Evolutionary conservation across 2,113 vertebrate species (phyloP), one percentile per base, ranked within the genome.

Genomic region (Channa argus): DNA sequence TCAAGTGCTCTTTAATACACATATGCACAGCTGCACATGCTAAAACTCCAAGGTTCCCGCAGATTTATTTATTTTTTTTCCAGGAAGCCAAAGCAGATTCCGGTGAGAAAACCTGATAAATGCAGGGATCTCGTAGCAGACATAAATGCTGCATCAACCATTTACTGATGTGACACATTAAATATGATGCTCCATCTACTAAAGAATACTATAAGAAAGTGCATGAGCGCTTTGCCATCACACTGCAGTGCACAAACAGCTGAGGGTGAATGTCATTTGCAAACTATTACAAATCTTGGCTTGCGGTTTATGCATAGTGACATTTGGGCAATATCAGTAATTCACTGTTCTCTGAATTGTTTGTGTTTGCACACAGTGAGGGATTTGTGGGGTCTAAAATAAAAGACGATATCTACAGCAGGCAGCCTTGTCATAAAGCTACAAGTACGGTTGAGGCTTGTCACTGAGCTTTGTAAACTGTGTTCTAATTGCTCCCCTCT

Each of bases 401-500:
- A 52, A 54, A 56, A 77, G 64, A 51, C 38, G 5, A 70, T 76
- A 44, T 82, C 72, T 70, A 58, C 50, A 62, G 71, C 71, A 51
- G 66, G 36, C 55, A 58, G 70, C 59, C 49, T 66, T 58, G 75
- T 86, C 72, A 66, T 67, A 38, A 75, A 58, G 44, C 56, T 62
- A 37, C 56, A 47, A 53, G 66, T 71, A 63, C 37, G 75, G 72
- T 83, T 54, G 44, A 86, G 67, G 76, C 56, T 81, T 88, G 60
- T 76, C 33, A 10, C 76, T 75, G 73, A 64, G 80, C 81, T 80
- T 82, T 83, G 82, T 88, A 85, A 90, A 87, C 82, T 83, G 76
- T 53, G 38, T 65, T 78, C 79, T 91, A 86, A 90, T 88, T 87
- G 81, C 72, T 86, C 67, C 83, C 84, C 71, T 89, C 73, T 92